A percentile compares a stretch with the other conserved stretches of the same genome.
Evolutionary conservation across 2,113 vertebrate species (phyloP).

Genomic region (Peromyscus leucopus): DNA sequence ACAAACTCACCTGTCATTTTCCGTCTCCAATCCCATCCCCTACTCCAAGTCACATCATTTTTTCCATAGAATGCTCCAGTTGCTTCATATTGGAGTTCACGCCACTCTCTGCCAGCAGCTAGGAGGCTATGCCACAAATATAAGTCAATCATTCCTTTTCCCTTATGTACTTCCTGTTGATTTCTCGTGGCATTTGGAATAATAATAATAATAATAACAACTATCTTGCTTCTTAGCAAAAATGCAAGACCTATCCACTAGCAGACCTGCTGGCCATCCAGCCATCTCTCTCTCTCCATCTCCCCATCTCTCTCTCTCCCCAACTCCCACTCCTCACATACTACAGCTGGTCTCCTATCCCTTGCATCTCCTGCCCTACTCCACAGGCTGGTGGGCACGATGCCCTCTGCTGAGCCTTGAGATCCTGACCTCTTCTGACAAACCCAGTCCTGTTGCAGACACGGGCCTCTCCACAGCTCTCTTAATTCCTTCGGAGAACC

Average conservation of each 20-base stretch:
- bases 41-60: neutral
- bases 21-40: neutral
- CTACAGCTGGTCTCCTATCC: too few species aligned
- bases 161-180: neutral
- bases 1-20: neutral
- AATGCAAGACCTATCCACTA: neutral
- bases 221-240: neutral
- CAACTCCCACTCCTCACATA: neutral
- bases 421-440: neutral
- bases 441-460: neutral
- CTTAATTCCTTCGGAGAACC: neutral
- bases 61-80: fast-evolving
- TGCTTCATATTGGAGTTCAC: neutral
- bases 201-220: neutral
- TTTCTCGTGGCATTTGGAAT: neutral
- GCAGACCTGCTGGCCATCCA: neutral
- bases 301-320: neutral
- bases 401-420: neutral
- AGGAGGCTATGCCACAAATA: neutral
- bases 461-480: neutral
- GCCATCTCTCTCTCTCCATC: too few species aligned
- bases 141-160: neutral
- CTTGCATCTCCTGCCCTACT: neutral
- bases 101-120: neutral
- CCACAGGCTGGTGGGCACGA: neutral